Evolutionary conservation across 2,797 vertebrate genomes (phyloP), one percentile per base, ranked within the genome.

Genomic region (Orientallactaga sibirica): DNA sequence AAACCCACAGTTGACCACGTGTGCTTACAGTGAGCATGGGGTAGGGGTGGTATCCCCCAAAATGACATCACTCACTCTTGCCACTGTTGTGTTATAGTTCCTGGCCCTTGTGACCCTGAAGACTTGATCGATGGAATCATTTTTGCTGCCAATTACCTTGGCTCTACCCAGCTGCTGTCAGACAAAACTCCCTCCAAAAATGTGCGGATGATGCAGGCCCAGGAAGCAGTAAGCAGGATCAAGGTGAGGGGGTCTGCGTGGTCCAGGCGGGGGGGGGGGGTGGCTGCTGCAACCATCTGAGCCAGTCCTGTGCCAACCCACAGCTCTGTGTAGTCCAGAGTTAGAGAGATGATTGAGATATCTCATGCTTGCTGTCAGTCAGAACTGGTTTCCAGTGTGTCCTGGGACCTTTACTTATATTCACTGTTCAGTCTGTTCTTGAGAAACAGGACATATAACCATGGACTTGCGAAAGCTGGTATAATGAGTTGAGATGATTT

Each of bases 151-250:
- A 99, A 99, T 98, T 99, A 99, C 97, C 98, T 99, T 97, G 99
- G 99, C 95, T 99, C 99, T 48, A 99, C 99, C 79, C 99, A 99
- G 95, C 98, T 99, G 73, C 98, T 99, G 93, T 99, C 99, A 7
- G 99, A 99, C 95, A 99, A 99, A 98, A 99, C 99, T 3, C 99
- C 99, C 0, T 99, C 99, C 79, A 99, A 99, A 98, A 99, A 99
- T 37, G 98, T 99, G 87, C 99, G 99, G 97, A 99, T 99, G 99
- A 99, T 99, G 99, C 99, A 99, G 97, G 99, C 99, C 29, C 99
- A 99, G 97, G 99, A 99, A 98, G 99, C 99, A 2, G 99, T 99
- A 67, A 99, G 99, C 97, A 99, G 99, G 95, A 99, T 99, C 97
- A 99, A 99, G 99, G 99, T 99, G 96, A 99, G 98, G 20, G 86